phyloP scores from a whole-genome alignment of 2,888 invertebrate species.

The Dicyrtoma fusca region DNA sequence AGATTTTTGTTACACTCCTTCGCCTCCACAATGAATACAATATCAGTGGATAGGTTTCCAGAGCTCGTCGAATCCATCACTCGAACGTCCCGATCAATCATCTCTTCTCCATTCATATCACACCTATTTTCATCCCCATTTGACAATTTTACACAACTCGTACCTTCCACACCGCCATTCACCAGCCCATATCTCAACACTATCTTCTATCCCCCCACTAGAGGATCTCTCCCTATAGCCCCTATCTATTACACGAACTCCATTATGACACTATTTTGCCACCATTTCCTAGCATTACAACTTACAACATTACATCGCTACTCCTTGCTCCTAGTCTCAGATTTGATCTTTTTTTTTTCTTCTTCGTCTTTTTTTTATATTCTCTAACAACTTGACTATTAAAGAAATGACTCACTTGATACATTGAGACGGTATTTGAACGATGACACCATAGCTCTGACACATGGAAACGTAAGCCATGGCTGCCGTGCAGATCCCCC shows the following conservation, averaged over 20 bases:
- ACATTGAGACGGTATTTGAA: constrained; percentile 79
- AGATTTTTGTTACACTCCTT: constrained; percentile 78
- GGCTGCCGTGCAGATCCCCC: constrained; percentile 74
- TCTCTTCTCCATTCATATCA: constrained; percentile 69
- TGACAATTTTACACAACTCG: constrained; percentile 61
- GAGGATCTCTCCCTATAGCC: neutral
- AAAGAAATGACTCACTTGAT: constrained; percentile 67
- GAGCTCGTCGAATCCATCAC: constrained; percentile 62
- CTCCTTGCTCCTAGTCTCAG: too few relatives aligned
- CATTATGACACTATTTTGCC: too few relatives aligned
- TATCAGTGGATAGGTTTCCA: constrained; percentile 74
- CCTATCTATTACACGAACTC: neutral
- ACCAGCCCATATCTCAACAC: constrained; percentile 50
- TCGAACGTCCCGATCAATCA: constrained; percentile 76
- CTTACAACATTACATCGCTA: constrained; percentile 2
- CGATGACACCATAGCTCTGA: constrained; percentile 71
- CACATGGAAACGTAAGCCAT: constrained; percentile 82
- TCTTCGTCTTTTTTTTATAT: too few relatives aligned
- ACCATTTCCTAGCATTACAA: neutral
- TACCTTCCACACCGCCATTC: too few relatives aligned
- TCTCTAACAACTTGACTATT: too few relatives aligned
- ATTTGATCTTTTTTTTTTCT: neutral
- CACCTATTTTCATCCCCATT: constrained; percentile 64
- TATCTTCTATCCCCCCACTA: neutral
- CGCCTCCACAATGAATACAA: constrained; percentile 88